Evolutionary conservation across 2,888 invertebrate species (phyloP), one percentile per base, ranked within the genome.

Genomic region (Timema cristinae): DNA sequence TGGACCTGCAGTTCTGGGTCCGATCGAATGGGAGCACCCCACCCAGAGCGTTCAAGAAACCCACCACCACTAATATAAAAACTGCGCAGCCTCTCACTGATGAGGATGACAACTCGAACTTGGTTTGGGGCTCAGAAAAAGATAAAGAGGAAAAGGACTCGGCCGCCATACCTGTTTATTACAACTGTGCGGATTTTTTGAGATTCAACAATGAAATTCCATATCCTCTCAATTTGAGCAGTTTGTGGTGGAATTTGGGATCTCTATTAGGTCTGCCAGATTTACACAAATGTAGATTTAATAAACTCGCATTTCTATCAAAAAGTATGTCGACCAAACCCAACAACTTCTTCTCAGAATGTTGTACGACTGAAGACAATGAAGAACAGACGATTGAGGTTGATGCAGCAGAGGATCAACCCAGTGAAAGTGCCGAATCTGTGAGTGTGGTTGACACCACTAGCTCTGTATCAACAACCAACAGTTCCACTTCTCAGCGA

Each of bases 1-100:
- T 92, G 71, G 89, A 89, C 78, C 82, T 93, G 74, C 93, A 94
- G 79, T 92, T 90, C 81, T 88, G 89, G 81, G 82, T 89, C 76
- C 83, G 86, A 74, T 88, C 88, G 70, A 79, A 79, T n/a, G 76
- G 75, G 56, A 51, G 71, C n/a, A 56, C 59, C 56, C 10, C 32
- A 11, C 47, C 67, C 16, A 32, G 32, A 32, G 32, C 32, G 32
- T 32, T 32, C 32, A 32, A 32, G 32, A 32, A 32, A 32, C 7
- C 61, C 32, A 32, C 32, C 32, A 32, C 32, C 32, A 4, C 32
- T 32, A 32, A 32, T 32, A 32, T 32, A 32, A 32, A 32, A 32
- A 32, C 4, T 32, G 32, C 32, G 1, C 51, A 70, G 11, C 49
- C 9, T 5, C 15, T 6, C 11, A 47, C 32, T 11, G 9, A 47